phyloP scores from a whole-genome alignment of 2,113 vertebrate genomes.

The Strix aluco region DNA sequence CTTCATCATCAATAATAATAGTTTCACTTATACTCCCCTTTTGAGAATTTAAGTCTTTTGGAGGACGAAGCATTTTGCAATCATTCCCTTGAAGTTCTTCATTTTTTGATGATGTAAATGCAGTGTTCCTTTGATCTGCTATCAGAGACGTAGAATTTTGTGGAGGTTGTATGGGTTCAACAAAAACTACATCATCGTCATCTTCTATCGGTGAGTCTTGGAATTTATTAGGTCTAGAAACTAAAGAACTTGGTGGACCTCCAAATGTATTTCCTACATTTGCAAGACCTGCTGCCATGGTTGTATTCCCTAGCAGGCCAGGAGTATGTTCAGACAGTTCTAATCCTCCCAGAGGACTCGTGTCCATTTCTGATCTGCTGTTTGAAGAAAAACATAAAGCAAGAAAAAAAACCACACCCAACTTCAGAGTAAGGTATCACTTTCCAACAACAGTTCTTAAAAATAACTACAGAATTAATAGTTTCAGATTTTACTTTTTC shows the following conservation, averaged over 20 bases:
- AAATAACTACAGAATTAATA: neutral
- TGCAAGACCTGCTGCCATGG: conserved; percentile 86
- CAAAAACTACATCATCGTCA: conserved; percentile 94
- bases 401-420: conserved; percentile 38
- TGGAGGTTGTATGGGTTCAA: conserved; percentile 81
- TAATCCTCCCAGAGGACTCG: conserved; percentile 77
- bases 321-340: conserved; percentile 76
- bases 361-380: conserved; percentile 84
- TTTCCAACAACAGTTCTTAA: neutral
- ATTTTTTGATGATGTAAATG: conserved; percentile 74
- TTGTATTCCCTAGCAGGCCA: conserved; percentile 76
- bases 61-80: conserved; percentile 73
- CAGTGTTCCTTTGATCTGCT: conserved; percentile 71
- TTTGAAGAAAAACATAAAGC: conserved; percentile 44
- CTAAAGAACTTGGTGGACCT: conserved; percentile 74
- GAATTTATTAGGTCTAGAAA: conserved; percentile 78
- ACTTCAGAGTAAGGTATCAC: conserved; percentile 6
- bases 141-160: conserved; percentile 66
- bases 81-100: conserved; percentile 80
- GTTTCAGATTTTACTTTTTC: neutral
- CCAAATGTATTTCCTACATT: conserved; percentile 82
- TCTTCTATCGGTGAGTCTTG: conserved; percentile 77
- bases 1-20: conserved; percentile 98
- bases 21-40: conserved; percentile 88
- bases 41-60: conserved; percentile 77